Evolutionary conservation across 2,888 invertebrate species (phyloP).

Genomic region (Arrhopalites spinosus): DNA sequence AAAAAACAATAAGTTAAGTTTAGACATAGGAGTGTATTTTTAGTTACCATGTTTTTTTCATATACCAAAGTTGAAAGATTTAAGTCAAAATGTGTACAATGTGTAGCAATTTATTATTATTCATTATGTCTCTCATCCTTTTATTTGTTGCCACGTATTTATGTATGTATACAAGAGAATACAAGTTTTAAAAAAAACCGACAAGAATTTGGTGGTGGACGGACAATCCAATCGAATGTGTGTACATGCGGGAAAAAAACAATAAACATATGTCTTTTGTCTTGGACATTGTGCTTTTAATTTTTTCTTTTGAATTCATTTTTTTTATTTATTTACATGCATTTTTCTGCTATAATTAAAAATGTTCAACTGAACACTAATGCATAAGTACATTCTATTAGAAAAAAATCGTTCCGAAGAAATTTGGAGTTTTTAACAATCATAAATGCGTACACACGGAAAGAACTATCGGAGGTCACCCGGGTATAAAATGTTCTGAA

Average conservation of each 20-base stretch:
- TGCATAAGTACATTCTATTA: too few relatives aligned
- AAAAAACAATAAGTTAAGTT: not conserved
- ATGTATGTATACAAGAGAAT: not conserved
- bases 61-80: slow-evolving; percentile 40
- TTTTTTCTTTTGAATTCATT: too few relatives aligned
- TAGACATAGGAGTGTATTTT: not conserved
- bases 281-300: slow-evolving; percentile 23
- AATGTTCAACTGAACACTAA: too few relatives aligned
- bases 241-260: slow-evolving; percentile 39
- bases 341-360: too few relatives aligned
- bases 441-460: too few relatives aligned
- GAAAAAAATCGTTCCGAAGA: too few relatives aligned
- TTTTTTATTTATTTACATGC: too few relatives aligned
- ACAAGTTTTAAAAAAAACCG: slow-evolving; percentile 4
- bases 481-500: too few relatives aligned
- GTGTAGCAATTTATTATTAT: slow-evolving; percentile 20
- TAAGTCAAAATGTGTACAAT: slow-evolving; percentile 39
- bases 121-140: slow-evolving; percentile 13
- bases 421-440: too few relatives aligned
- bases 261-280: slow-evolving; percentile 35
- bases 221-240: slow-evolving; percentile 29
- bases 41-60: slow-evolving; percentile 39
- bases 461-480: too few relatives aligned
- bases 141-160: slow-evolving; percentile 23
- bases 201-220: slow-evolving; percentile 35